Evolutionary conservation across 2,888 invertebrate genomes (phyloP), one percentile per base, ranked within the genome.

Genomic region (Ganaspis brasiliensis): DNA sequence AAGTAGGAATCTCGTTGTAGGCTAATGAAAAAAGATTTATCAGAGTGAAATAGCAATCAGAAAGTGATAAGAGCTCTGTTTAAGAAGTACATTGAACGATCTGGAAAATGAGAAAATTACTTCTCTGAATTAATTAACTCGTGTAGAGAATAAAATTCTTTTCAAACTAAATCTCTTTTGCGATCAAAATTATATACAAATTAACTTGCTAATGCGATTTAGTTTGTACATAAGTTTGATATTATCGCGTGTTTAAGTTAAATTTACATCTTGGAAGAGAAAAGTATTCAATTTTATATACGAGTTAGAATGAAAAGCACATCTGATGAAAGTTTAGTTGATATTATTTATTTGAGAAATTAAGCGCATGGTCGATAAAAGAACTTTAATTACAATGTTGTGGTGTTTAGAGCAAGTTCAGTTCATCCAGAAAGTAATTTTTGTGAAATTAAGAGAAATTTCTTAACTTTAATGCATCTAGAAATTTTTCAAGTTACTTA

Each of bases 11-110:
- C 24, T 56, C 40, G 45, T 67, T 67, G 45, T 67, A 26, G 24
- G 45, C 24, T 67, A 67, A 67, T 67, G 24, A 67, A 63, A 19
- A n/a, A 40, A 6, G 40, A 63, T 63, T 63, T 63, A 24, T 40
- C 21, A 40, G 19, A 37, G 8, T 21, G 21, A 40, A 45, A 67
- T 67, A 24, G 24, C 21, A 40, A 45, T 45, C 24, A 67, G 45
- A 45, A 45, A 67, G 45, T 45, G 45, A 67, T 67, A 26, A 10
- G 45, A 67, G 40, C 24, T 40, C 24, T 10, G 10, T 45, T 49
- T 14, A 10, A 45, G 45, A 21, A 45, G 24, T 67, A 4, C 21
- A 24, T 49, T 24, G 12, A 24, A 24, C 8, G n/a, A 45, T 67
- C 21, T 24, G 45, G 21, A 9, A n/a, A 67, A 49, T 45, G 40